Evolutionary conservation across 2,888 invertebrate species (phyloP).

Genomic region (Phymatocera aterrima): DNA sequence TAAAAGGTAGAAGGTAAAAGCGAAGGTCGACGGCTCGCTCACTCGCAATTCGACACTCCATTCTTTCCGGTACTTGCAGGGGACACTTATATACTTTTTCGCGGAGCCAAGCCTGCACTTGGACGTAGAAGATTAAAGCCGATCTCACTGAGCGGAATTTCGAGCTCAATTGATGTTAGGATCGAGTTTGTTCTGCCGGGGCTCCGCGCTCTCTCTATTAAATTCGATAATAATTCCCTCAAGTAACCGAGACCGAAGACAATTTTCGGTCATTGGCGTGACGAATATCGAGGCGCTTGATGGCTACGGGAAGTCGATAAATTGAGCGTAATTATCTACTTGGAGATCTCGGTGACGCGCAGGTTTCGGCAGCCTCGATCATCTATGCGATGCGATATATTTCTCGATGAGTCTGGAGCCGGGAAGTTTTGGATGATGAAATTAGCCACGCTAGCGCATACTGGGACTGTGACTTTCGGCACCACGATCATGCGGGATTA

Average conservation of each 20-base stretch:
- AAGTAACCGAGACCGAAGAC: not conserved
- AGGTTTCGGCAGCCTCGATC: not conserved
- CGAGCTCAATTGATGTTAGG: too few relatives aligned
- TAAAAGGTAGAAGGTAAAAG: not conserved
- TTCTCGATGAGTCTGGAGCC: not conserved
- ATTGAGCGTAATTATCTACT: not conserved
- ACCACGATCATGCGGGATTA: not conserved
- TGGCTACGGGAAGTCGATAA: too few relatives aligned
- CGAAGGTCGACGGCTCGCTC: not conserved
- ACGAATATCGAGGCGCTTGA: too few relatives aligned
- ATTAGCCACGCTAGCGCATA: not conserved
- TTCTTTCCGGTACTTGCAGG: not conserved
- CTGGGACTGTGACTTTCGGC: too few relatives aligned
- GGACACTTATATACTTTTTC: not conserved
- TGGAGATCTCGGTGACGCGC: too few relatives aligned
- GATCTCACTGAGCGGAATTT: not conserved
- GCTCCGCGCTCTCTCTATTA: not conserved
- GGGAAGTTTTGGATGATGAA: not conserved
- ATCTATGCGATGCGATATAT: not conserved
- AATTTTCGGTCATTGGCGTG: not conserved
- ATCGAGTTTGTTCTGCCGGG: not conserved
- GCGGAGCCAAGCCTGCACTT: not conserved
- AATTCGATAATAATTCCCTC: too few relatives aligned
- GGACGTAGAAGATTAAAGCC: slow-evolving; percentile 13
- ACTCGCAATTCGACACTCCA: not conserved